phyloP scores from a whole-genome alignment of 2,113 vertebrate species.

The Corythaeola cristata region DNA sequence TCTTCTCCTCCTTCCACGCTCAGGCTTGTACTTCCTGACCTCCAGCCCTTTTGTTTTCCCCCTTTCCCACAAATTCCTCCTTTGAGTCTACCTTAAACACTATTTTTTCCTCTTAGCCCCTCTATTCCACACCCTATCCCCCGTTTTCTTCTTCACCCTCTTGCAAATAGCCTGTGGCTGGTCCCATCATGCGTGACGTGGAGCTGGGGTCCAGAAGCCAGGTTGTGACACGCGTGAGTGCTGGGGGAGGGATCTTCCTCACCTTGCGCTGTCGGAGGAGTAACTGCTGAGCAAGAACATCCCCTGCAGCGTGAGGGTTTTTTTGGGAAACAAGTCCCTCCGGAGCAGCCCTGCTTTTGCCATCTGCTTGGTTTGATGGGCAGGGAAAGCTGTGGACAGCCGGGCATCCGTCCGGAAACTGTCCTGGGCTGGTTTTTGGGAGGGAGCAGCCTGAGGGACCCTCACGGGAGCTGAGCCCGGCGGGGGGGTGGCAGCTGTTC shows the following conservation, averaged over 20 bases:
- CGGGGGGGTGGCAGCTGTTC: neutral
- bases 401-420: neutral
- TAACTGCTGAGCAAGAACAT: neutral
- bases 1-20: neutral
- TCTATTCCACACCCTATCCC: neutral
- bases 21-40: neutral
- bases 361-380: neutral
- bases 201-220: neutral
- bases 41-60: neutral
- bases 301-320: neutral
- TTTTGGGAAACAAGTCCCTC: rapidly evolving
- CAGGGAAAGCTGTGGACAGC: neutral
- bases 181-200: rapidly evolving
- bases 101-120: neutral
- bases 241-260: neutral
- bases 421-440: neutral
- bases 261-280: neutral
- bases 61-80: neutral
- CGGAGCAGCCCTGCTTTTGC: neutral
- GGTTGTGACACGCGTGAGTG: rapidly evolving
- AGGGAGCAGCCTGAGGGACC: neutral
- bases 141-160: neutral
- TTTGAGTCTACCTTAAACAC: neutral
- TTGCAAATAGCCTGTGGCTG: neutral
- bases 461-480: neutral